These are phyloP conservation scores for Mesembrinibis cayennensis DNA, from an alignment of 2,113 vertebrate species.

Conservation along the genomic window DNA sequence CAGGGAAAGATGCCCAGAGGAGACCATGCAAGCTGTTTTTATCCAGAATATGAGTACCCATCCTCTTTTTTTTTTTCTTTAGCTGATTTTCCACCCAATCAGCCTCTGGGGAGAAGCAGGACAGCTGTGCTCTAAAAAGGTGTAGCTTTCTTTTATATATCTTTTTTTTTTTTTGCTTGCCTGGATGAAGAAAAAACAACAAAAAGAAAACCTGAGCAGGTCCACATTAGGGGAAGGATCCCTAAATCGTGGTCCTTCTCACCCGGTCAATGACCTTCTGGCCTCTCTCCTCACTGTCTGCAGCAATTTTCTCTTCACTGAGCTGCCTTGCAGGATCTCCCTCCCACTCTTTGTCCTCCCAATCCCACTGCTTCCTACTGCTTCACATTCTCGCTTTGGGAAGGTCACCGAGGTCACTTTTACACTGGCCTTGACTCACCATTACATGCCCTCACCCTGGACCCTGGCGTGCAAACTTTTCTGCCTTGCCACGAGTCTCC, in stretches of 20 bases:
- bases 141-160: background rate
- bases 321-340: background rate
- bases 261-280: background rate
- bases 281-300: background rate
- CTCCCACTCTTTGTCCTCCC: background rate
- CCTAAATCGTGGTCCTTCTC: background rate
- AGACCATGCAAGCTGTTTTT: background rate
- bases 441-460: no score
- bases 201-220: background rate
- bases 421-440: rapidly evolving
- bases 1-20: background rate
- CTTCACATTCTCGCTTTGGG: background rate
- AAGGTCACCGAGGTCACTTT: background rate
- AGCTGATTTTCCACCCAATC: background rate
- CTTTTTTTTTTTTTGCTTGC: background rate
- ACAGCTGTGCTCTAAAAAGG: background rate
- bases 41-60: background rate
- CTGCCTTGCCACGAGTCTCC: background rate
- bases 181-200: background rate
- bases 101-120: background rate
- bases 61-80: background rate
- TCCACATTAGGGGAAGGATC: background rate
- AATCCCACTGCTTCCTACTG: background rate
- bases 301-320: background rate
- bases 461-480: background rate